Conservation (phyloP, 2,888 invertebrate species). For the Argynnis bischoffii region DNA sequence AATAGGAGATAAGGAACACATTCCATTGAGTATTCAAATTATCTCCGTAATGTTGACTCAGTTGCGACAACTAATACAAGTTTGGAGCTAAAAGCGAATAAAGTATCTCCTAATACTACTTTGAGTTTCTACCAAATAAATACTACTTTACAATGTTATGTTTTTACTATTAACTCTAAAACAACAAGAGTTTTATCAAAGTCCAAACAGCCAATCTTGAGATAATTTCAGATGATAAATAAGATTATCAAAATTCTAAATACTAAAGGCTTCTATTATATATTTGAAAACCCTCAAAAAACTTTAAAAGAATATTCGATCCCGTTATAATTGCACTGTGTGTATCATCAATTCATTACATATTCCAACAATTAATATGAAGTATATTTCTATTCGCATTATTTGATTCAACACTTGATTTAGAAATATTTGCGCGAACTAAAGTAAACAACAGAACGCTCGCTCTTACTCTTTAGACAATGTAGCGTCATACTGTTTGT, state of each 20-base stretch:
- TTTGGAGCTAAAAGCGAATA: conserved; percentile 40
- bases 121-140: background rate
- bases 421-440: conserved; percentile 1
- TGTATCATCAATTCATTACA: too few species aligned
- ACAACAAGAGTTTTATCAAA: background rate
- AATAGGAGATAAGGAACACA: conserved; percentile 75
- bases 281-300: too few species aligned
- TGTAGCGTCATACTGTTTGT: conserved; percentile 63
- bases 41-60: conserved; percentile 75
- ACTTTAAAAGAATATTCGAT: too few species aligned
- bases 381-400: too few species aligned
- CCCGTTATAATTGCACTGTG: too few species aligned
- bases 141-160: background rate
- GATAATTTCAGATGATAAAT: too few species aligned
- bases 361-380: too few species aligned
- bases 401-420: too few species aligned
- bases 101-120: background rate
- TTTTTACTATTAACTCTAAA: background rate
- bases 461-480: conserved; percentile 26
- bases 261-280: too few species aligned
- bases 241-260: too few species aligned
- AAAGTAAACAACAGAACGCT: conserved; percentile 7
- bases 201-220: too few species aligned
- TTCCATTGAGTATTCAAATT: conserved; percentile 75
- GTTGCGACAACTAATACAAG: conserved; percentile 56